Evolutionary conservation across 2,113 vertebrate genomes (phyloP), one percentile per base, ranked within the genome.

Genomic region (Equus quagga): DNA sequence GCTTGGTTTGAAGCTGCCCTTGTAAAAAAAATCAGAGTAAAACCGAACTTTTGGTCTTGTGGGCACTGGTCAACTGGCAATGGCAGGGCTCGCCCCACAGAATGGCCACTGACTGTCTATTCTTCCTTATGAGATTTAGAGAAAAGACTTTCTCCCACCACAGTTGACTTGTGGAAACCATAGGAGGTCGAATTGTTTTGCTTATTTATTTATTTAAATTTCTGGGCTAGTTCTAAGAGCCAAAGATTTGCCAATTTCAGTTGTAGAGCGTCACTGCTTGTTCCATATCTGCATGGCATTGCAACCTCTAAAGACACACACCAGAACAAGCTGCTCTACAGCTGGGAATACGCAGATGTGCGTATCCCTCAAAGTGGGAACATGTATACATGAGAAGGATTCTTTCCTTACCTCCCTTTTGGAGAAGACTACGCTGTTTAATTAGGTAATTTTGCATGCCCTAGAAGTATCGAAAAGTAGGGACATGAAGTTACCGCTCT

Each of bases 211-310:
- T 54, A 33, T 33, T 92, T 58, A 46, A 26, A 89, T 95, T 93
- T 81, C 31, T 85, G 75, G 75, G 31, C 44, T 56, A 79, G 60
- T 86, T 96, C 81, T 93, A 54, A 95, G 64, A 79, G 72, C 26
- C 70, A 83, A 96, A 86, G 46, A 81, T 78, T 85, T 46, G n/a
- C 31, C 78, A 65, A 23, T 73, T 89, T 93, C 23, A 69, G 10
- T 51, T 62, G 11, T 51, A 73, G 88, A 67, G 51, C 7, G 41
- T 51, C 86, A 86, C 44, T 31, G 23, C 36, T 82, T 78, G 54
- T 36, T 73, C 28, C 11, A 2, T 69, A 65, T 36, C 54, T 62
- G 26, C 6, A 19, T 18, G 33, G 46, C 21, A 73, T 56, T 70
- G 54, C 3, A 36, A 41, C 6, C 33, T 10, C 51, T 92, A 88